Evolutionary conservation across 2,888 invertebrate genomes (phyloP), one percentile per base, ranked within the genome.

Genomic region (Liodrosophila aerea): DNA sequence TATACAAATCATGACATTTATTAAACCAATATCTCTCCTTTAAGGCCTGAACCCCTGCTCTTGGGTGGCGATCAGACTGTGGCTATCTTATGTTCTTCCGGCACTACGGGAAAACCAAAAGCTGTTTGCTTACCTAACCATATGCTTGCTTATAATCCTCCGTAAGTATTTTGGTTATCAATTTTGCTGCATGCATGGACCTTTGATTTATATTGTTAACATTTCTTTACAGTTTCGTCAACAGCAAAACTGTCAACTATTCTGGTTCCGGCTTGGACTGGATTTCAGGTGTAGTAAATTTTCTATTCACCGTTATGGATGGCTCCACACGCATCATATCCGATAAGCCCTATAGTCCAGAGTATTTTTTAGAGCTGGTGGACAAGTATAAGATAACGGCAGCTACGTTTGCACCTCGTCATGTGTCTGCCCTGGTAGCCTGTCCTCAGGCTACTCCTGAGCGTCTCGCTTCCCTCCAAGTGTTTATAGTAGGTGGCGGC

Each of bases 341-440:
- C 0, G 69, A 68, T 8, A 66, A 71, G 16, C 66, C 81, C 5
- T 85, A 85, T 11, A 49, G 58, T 4, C 72, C 87, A 0, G 75
- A 78, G 56, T 52, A 84, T 22, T 74, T 87, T 39, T 64, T 87
- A 0, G 33, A 73, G 1, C 9, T 88, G 43, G 76, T 86, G 2
- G 53, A 74, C 13, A 76, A 83, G 54, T 87, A 87, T 44, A 73
- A 77, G 45, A 73, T 88, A n/a, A n/a, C n/a, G n/a, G n/a, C 3
- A 80, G 75, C 22, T 71, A 75, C 16, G 58, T 18, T 78, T 0
- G 59, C 83, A 7, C 87, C 88, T 0, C 56, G 82, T 1, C 67
- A 83, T 43, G 29, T 88, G 8, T 76, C 81, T 0, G 64, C 81
- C 2, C 8, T 80, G 7, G 63, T 76, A 4, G 62, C 69, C 1